Conservation (phyloP, 1,140 invertebrate genomes). For the Caerostris extrusa region DNA sequence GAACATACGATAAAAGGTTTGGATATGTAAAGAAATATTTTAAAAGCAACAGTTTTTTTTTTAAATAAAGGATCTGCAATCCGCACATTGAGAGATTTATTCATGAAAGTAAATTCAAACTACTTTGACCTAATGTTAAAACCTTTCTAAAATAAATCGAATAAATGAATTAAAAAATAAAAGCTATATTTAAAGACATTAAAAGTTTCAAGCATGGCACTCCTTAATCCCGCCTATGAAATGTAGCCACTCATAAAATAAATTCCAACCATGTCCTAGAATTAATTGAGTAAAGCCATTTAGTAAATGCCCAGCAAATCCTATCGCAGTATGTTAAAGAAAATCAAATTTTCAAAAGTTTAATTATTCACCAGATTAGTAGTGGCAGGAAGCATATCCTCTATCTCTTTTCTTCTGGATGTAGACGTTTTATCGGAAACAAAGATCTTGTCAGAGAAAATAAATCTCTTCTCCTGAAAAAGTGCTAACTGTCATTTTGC, state of each 20-base stretch:
- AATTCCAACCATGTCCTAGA: neutral
- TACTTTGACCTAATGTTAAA: no score
- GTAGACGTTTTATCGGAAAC: conserved; percentile 31
- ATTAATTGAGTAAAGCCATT: neutral
- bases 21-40: no score
- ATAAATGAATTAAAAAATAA: no score
- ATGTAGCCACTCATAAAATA: neutral
- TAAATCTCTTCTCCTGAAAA: conserved; percentile 28
- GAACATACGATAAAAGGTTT: no score
- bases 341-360: neutral
- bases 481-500: conserved; percentile 38
- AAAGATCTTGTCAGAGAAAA: conserved; percentile 28
- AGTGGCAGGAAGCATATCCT: neutral
- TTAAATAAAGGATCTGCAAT: no score
- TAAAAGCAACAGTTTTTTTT: no score
- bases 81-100: no score
- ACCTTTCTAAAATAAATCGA: no score
- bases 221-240: no score
- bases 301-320: neutral
- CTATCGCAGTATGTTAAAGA: neutral
- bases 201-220: no score
- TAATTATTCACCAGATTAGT: neutral
- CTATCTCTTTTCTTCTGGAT: neutral
- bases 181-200: no score
- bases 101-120: no score